Conservation (phyloP, 23 tunicate genomes). For the Trididemnum clinides region DNA sequence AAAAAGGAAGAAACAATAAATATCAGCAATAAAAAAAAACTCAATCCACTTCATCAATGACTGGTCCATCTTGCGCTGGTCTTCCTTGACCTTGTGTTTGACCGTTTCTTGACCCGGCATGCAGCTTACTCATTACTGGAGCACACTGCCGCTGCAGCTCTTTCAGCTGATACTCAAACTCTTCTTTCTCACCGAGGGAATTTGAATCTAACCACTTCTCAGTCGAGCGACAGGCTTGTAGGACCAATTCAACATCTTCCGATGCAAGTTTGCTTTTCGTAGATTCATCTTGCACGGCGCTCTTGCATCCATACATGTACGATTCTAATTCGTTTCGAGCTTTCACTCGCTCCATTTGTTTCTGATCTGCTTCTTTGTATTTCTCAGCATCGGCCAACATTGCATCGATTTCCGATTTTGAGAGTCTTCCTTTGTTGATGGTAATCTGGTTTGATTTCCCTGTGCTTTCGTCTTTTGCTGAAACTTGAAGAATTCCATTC, state of each 20-base stretch:
- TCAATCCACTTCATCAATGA: constrained; percentile 22
- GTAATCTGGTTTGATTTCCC: constrained; percentile 81
- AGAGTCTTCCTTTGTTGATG: constrained; percentile 66
- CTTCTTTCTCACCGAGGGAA: constrained; percentile 56
- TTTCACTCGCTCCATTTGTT: constrained; percentile 42
- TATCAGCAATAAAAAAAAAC: no score
- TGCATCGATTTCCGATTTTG: constrained; percentile 57
- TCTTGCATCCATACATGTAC: constrained; percentile 46
- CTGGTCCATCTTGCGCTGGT: constrained; percentile 9
- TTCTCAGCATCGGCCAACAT: constrained; percentile 72
- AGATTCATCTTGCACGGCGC: constrained; percentile 33
- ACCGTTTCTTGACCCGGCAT: not conserved
- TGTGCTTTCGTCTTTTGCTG: constrained; percentile 72
- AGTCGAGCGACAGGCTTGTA: constrained; percentile 21
- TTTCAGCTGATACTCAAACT: constrained; percentile 46
- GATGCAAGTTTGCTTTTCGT: constrained; percentile 17
- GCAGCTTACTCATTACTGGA: constrained; percentile 54
- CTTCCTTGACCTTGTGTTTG: not conserved
- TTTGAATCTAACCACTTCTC: constrained; percentile 61
- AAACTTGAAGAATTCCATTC: constrained; percentile 73
- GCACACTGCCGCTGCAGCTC: constrained; percentile 46
- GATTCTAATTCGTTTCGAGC: constrained; percentile 56
- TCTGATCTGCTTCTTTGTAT: constrained; percentile 62
- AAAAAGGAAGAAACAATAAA: no score
- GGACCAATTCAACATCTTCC: constrained; percentile 39